Evolutionary conservation across 1,140 invertebrate genomes (phyloP).

Genomic region (Trinorchestia longiramus): DNA sequence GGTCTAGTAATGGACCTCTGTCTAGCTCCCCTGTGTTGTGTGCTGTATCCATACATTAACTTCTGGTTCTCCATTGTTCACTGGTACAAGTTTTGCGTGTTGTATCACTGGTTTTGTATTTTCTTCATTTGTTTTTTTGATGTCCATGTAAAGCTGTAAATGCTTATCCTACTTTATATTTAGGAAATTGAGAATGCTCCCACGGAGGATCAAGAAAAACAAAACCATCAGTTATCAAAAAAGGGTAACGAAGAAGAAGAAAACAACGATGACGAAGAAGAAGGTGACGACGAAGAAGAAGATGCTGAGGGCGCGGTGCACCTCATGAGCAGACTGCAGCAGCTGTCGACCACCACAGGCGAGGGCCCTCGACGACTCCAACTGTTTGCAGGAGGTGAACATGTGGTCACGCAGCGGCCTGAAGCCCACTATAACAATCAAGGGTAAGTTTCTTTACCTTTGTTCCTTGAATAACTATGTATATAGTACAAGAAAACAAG

Average conservation of each 20-base stretch:
- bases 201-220: neutral
- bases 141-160: neutral
- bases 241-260: neutral
- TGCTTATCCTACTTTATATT: neutral
- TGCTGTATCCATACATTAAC: too few species aligned
- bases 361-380: neutral
- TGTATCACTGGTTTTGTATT: neutral
- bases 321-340: conserved; percentile 36
- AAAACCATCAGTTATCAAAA: neutral
- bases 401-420: neutral
- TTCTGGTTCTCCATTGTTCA: too few species aligned
- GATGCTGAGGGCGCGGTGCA: conserved; percentile 64
- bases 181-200: neutral
- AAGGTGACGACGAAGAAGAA: conserved; percentile 16
- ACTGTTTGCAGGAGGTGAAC: conserved; percentile 20
- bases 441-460: neutral
- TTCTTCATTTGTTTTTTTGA: neutral
- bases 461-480: too few species aligned
- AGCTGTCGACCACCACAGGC: neutral
- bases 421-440: conserved; percentile 7
- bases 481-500: too few species aligned
- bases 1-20: too few species aligned
- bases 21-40: too few species aligned
- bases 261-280: neutral
- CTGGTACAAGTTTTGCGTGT: neutral